phyloP scores from a whole-genome alignment of 2,888 invertebrate genomes.

The Copidosoma aretas region DNA sequence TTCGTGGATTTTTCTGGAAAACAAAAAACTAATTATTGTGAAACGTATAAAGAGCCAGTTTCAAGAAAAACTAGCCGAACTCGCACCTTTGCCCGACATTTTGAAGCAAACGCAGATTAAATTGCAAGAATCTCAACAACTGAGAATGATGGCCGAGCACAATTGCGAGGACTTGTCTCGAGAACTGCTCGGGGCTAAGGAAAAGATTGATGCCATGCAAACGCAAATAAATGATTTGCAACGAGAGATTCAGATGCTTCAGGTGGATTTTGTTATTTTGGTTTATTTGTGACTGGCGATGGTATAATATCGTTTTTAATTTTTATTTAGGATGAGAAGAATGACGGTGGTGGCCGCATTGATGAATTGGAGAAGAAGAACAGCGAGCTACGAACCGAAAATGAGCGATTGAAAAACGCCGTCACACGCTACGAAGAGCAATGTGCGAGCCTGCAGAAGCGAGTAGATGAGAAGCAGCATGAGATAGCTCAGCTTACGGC shows the following conservation, averaged over 20 bases:
- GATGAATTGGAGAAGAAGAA: slow-evolving; percentile 63
- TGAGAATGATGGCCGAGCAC: slow-evolving; percentile 71
- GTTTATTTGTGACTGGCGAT: neutral
- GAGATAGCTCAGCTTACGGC: slow-evolving; percentile 72
- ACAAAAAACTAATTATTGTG: neutral
- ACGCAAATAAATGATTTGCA: slow-evolving; percentile 56
- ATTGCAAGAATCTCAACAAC: slow-evolving; percentile 73
- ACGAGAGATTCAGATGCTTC: slow-evolving; percentile 49
- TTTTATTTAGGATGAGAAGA: slow-evolving; percentile 46
- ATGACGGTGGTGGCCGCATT: slow-evolving; percentile 41
- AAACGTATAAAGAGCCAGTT: slow-evolving; percentile 66
- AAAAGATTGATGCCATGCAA: slow-evolving; percentile 64
- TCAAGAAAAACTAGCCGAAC: slow-evolving; percentile 75
- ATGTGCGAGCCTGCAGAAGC: slow-evolving; percentile 68
- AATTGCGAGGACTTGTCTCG: slow-evolving; percentile 72
- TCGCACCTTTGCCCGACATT: slow-evolving; percentile 74
- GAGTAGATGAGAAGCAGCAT: slow-evolving; percentile 72
- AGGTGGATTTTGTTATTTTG: slow-evolving; percentile 39
- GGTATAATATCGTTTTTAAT: neutral
- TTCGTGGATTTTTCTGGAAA: too few relatives aligned
- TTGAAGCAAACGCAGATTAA: slow-evolving; percentile 73
- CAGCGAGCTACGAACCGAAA: slow-evolving; percentile 65
- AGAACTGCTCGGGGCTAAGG: slow-evolving; percentile 70
- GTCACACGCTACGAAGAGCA: slow-evolving; percentile 68
- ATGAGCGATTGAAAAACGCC: slow-evolving; percentile 64